Evolutionary conservation across 2,888 invertebrate species (phyloP).

Genomic region (Halocaridina rubra): DNA sequence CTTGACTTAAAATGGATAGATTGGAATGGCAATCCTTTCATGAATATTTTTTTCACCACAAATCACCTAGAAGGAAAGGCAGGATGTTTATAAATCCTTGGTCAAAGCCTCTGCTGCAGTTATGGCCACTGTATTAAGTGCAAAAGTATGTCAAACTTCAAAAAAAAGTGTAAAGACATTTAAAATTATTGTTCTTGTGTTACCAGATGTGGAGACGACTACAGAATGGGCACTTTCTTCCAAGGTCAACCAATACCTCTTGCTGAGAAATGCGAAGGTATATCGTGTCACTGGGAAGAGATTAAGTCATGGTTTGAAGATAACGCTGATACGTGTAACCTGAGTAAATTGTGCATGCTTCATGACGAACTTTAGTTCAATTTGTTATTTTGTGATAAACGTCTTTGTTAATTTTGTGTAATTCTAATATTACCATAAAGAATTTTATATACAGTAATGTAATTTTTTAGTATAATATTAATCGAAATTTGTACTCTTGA

Average conservation of each 20-base stretch:
- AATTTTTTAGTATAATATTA: no score
- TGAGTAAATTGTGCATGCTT: constrained; percentile 39
- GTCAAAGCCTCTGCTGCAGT: not conserved
- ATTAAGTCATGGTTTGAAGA: constrained; percentile 29
- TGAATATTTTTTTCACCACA: no score
- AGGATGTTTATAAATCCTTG: not conserved
- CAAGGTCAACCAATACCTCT: constrained; percentile 41
- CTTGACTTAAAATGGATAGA: no score
- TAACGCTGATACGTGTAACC: constrained; percentile 29
- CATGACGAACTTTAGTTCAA: constrained; percentile 38
- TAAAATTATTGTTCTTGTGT: no score
- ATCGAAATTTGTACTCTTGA: no score
- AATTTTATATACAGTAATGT: no score
- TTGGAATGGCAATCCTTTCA: no score
- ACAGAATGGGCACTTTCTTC: constrained; percentile 45
- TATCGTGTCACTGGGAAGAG: constrained; percentile 31
- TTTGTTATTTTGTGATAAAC: not conserved
- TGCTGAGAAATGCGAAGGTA: constrained; percentile 14
- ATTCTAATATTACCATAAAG: no score
- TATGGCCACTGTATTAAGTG: not conserved
- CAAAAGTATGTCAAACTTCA: no score
- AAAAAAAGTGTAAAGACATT: no score
- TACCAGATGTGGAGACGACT: constrained; percentile 6
- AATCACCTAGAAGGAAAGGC: no score
- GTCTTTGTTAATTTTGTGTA: no score